Conservation (phyloP, 2,888 invertebrate genomes). For the Erynnis tages region DNA sequence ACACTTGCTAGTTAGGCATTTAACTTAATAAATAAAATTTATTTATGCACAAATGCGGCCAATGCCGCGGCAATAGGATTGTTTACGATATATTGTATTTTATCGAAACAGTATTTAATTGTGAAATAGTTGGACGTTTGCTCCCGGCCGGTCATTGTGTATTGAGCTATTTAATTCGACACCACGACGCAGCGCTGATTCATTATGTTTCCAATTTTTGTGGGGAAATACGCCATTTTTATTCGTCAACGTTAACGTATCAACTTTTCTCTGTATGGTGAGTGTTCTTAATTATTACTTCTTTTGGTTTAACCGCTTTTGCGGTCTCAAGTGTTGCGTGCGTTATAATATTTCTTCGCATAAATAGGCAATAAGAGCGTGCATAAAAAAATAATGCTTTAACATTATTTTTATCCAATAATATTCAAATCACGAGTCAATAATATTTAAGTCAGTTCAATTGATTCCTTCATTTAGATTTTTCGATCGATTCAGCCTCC, state of each 20-base stretch:
- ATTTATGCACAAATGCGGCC: too few species aligned
- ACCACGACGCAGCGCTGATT: constrained; percentile 2
- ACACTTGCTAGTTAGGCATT: too few species aligned
- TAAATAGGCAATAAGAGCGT: too few species aligned
- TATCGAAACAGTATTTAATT: constrained; percentile 13
- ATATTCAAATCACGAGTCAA: too few species aligned
- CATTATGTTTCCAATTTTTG: constrained; percentile 8
- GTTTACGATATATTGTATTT: not conserved
- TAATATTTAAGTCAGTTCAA: constrained; percentile 3
- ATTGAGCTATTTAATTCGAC: constrained; percentile 48
- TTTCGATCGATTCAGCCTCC: not conserved
- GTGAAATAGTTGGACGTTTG: constrained; percentile 47
- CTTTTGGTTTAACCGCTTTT: too few species aligned
- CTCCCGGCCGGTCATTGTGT: constrained; percentile 36
- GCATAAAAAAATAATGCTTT: too few species aligned
- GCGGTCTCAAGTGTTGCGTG: too few species aligned
- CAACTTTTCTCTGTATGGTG: not conserved
- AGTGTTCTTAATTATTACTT: not conserved
- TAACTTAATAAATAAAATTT: too few species aligned
- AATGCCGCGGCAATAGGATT: not conserved
- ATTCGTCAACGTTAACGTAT: not conserved
- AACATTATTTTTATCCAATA: too few species aligned
- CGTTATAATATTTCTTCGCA: too few species aligned
- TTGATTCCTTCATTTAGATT: constrained; percentile 9
- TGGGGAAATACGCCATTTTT: constrained; percentile 1